These are phyloP conservation scores for Bugula neritina DNA, from an alignment of 2,888 invertebrate species.

Conservation along the genomic window DNA sequence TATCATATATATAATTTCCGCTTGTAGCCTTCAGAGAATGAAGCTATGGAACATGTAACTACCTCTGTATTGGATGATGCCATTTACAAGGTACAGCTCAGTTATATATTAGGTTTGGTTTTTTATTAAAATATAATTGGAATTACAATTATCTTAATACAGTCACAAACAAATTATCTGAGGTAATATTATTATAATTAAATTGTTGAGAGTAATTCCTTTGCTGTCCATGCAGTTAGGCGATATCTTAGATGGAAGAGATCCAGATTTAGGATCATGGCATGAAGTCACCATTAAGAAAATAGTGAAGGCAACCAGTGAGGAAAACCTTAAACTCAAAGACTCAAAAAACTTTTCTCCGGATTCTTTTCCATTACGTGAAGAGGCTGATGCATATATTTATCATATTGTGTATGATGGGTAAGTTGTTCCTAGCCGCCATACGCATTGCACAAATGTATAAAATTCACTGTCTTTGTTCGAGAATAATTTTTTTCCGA, in stretches of 20 bases:
- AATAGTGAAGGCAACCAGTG: constrained; percentile 30
- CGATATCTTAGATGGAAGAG: constrained; percentile 65
- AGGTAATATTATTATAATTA: too few relatives aligned
- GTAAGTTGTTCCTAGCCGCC: constrained; percentile 43
- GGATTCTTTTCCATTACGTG: constrained; percentile 29
- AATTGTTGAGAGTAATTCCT: too few relatives aligned
- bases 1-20: background rate
- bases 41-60: constrained; percentile 20
- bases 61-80: background rate
- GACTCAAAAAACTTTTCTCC: constrained; percentile 28
- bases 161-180: too few relatives aligned
- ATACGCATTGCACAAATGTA: too few relatives aligned
- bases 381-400: constrained; percentile 38
- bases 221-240: too few relatives aligned
- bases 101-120: too few relatives aligned
- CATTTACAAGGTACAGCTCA: constrained; percentile 14
- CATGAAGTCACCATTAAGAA: constrained; percentile 61
- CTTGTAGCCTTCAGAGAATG: constrained; percentile 6
- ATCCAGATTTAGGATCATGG: constrained; percentile 66
- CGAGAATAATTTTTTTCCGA: too few relatives aligned
- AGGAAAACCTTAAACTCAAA: constrained; percentile 2
- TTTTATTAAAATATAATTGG: too few relatives aligned
- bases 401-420: constrained; percentile 45
- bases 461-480: too few relatives aligned
- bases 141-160: too few relatives aligned